Evolutionary conservation across 1,140 invertebrate genomes (phyloP), one percentile per base, ranked within the genome.

Genomic region (Scaptomyza hsui): DNA sequence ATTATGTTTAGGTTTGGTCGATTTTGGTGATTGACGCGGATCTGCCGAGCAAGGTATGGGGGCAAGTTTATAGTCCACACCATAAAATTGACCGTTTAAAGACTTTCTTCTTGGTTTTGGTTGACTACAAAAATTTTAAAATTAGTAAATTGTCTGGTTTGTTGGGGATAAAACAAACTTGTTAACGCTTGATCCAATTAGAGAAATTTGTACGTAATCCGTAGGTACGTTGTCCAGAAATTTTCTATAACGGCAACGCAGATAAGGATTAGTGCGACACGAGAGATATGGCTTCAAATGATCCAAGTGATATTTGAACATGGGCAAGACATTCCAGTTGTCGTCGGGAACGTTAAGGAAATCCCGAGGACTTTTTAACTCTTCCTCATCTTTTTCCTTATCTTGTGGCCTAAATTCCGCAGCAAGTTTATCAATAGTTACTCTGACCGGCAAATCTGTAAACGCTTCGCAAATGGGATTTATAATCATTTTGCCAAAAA

Each of bases 71-170:
- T 76, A 72, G 41, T 89, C 86, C 3, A 79, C 69, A 0, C 86
- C 80, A 59, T 86, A 89, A 18, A 89, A 89, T 39, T 89, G 61
- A 0, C 86, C 86, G 49, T 81, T 89, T 2, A 89, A 26, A 4
- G 70, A 67, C 35, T 79, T 89, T 12, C 77, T 59, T 45, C 81
- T 59, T 37, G 86, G 86, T 18, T 56, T 75, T 1, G 82, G 81
- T 71, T 74, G 68, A 44, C 81, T 85, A 16, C 18, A 19, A 19
- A 10, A 2, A 13, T 4, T 6, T 29, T 2, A 2, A 29, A 26
- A 37, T 19, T 29, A 19, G 3, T 13, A 26, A 13, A 5, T 19
- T n/a, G 7, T 16, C 26, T 19, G 37, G 10, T 1, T 15, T 29
- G 42, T 10, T 7, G n/a, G 3, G 3, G 0, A 29, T 5, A 29